Percentiles rank a stretch among this genome's conserved stretches.
Evolutionary conservation across 2,113 vertebrate genomes (phyloP).

Genomic region (Protobothrops flavoviridis): DNA sequence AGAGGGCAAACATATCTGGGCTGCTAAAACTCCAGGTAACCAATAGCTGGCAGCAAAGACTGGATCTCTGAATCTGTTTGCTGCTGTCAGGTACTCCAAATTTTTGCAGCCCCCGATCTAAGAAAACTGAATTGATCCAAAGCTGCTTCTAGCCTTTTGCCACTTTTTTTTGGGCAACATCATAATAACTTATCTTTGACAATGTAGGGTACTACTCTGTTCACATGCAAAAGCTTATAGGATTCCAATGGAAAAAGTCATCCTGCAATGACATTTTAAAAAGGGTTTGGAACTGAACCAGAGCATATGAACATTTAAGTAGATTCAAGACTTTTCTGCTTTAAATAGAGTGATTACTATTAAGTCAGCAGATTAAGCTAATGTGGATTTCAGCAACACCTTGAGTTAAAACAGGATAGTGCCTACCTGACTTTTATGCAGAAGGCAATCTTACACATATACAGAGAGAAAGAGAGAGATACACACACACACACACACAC

Average conservation of each 20-base stretch:
- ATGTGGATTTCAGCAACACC: background rate
- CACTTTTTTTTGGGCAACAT: background rate
- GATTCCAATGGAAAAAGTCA: background rate
- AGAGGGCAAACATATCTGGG: background rate
- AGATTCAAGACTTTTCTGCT: background rate
- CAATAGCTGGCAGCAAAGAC: background rate
- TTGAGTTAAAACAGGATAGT: background rate
- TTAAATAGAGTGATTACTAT: background rate
- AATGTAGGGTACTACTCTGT: background rate
- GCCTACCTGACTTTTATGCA: background rate
- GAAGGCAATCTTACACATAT: background rate
- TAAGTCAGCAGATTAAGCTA: background rate
- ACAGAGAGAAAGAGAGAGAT: background rate
- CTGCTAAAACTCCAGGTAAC: background rate
- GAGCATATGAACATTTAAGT: background rate
- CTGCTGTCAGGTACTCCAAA: background rate
- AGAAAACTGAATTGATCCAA: background rate
- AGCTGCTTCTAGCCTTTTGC: background rate
- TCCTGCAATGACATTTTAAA: background rate
- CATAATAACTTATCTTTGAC: background rate
- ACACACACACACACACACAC: too few relatives aligned
- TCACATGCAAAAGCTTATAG: background rate
- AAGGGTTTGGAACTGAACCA: background rate
- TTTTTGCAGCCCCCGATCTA: background rate
- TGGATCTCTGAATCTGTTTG: background rate